Base-by-base conservation (phyloP, 1,140 invertebrate species). In the Drosophila setifemur region DNA sequence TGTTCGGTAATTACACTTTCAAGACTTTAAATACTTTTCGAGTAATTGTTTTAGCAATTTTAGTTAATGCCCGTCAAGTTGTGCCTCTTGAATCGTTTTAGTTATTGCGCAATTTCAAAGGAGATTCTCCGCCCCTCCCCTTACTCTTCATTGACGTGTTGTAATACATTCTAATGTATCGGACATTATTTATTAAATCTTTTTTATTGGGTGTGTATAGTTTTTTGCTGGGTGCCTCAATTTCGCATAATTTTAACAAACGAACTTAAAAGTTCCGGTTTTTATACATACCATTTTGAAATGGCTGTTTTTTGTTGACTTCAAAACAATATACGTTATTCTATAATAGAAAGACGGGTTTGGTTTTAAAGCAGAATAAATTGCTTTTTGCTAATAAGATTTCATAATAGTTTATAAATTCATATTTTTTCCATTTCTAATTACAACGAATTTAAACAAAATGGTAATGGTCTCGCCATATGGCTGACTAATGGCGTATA, bases 131-230 rank as follows among this genome's bases (percentile, higher is more conserved):
- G 52, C n/a, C n/a, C n/a, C n/a, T 7, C 37, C 40, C 28, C 26
- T 16, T 33, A 26, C 35, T 23, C 43, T 14, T 21, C 14, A 21
- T 25, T 26, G 2, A 19, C 44, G 29, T 61, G 47, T 44, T 81
- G 76, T 81, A 82, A 76, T 50, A 60, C 73, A 53, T 73, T 81
- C 42, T 45, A 81, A 81, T 69, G 68, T 63, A 82, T 81, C 77
- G 48, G 25, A 25, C 45, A 43, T 29, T 44, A 55, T 68, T 69
- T 69, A 37, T 35, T 28, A 53, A 26, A 35, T 42, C 25, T 52
- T 25, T 53, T 44, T 28, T 44, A 31, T 39, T 19, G 14, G 7
- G 18, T 29, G 21, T 35, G n/a, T 39, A n/a, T n/a, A n/a, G 1
- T 53, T 73, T 73, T 48, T 70, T 74, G 31, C 57, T 29, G 29